Evolutionary conservation across 2,113 vertebrate species (phyloP).

Genomic region (Sigmodon hispidus): DNA sequence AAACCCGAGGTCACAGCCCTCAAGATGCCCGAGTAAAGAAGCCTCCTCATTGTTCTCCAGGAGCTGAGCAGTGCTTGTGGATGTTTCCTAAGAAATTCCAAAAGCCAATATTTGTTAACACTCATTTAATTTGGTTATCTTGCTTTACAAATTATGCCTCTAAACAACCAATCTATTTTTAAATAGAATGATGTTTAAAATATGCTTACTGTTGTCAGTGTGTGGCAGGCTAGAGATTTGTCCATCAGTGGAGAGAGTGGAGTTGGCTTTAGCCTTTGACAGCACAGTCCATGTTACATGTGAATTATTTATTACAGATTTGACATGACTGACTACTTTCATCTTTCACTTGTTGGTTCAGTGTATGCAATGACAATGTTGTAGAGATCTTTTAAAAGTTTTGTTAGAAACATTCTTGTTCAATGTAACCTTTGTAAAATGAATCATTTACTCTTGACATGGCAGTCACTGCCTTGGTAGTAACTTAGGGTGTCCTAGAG

Average conservation of each 20-base stretch:
- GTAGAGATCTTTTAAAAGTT: slow-evolving; percentile 77
- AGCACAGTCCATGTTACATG: slow-evolving; percentile 86
- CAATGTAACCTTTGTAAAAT: slow-evolving; percentile 71
- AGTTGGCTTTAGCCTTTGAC: slow-evolving; percentile 83
- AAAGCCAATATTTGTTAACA: slow-evolving; percentile 9
- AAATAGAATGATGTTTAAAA: slow-evolving; percentile 82
- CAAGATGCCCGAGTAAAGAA: slow-evolving; percentile 91
- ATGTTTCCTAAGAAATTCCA: slow-evolving; percentile 81
- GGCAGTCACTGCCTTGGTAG: slow-evolving; percentile 67
- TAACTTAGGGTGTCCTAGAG: slow-evolving; percentile 47
- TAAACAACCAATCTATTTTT: background rate
- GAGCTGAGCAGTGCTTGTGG: slow-evolving; percentile 74
- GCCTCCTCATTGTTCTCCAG: slow-evolving; percentile 72
- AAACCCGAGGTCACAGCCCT: slow-evolving; percentile 92
- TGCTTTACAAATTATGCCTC: slow-evolving; percentile 10
- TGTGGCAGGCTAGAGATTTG: slow-evolving; percentile 82
- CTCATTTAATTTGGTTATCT: slow-evolving; percentile 7
- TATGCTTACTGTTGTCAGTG: slow-evolving; percentile 83
- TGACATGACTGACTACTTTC: slow-evolving; percentile 84
- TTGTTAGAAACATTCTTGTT: slow-evolving; percentile 73
- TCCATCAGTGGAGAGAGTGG: slow-evolving; percentile 79
- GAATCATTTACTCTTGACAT: slow-evolving; percentile 69
- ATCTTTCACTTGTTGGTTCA: slow-evolving; percentile 78
- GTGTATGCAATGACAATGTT: slow-evolving; percentile 80
- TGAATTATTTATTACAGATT: slow-evolving; percentile 88